These are phyloP conservation scores for Sandelia bainsii DNA, from an alignment of 2,797 vertebrate genomes.

Conservation along the genomic window DNA sequence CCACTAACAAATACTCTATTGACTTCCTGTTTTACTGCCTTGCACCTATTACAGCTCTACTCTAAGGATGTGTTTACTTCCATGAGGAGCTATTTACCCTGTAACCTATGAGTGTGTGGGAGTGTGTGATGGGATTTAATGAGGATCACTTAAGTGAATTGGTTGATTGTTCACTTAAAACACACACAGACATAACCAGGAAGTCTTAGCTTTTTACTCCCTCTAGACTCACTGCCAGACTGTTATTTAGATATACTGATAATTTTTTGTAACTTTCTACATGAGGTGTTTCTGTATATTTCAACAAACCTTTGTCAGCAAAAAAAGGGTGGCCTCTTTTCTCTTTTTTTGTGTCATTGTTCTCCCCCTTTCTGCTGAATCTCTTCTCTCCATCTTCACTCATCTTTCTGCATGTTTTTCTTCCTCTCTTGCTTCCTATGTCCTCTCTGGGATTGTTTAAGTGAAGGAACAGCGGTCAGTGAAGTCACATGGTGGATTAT, in stretches of 20 bases:
- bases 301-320: too few relatives aligned
- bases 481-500: slow-evolving; percentile 61
- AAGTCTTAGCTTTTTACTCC: slow-evolving; percentile 13
- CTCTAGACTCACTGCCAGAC: neutral
- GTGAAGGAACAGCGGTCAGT: slow-evolving; percentile 33
- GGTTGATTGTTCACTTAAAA: slow-evolving; percentile 39
- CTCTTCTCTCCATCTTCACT: neutral
- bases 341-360: too few relatives aligned
- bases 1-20: slow-evolving; percentile 38
- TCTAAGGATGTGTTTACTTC: slow-evolving; percentile 45
- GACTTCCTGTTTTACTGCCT: slow-evolving; percentile 53
- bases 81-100: slow-evolving; percentile 40
- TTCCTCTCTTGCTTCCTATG: slow-evolving; percentile 4
- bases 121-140: slow-evolving; percentile 43
- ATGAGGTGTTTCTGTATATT: neutral
- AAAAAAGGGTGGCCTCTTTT: too few relatives aligned
- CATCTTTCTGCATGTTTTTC: neutral
- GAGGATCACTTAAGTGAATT: slow-evolving; percentile 55
- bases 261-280: neutral
- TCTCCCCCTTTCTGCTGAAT: too few relatives aligned
- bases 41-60: slow-evolving; percentile 23
- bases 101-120: slow-evolving; percentile 10
- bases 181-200: slow-evolving; percentile 26
- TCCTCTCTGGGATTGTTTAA: slow-evolving; percentile 21
- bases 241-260: neutral